These are phyloP conservation scores for Oostethus manadensis DNA, from an alignment of 2,113 vertebrate genomes.

Conservation along the genomic window DNA sequence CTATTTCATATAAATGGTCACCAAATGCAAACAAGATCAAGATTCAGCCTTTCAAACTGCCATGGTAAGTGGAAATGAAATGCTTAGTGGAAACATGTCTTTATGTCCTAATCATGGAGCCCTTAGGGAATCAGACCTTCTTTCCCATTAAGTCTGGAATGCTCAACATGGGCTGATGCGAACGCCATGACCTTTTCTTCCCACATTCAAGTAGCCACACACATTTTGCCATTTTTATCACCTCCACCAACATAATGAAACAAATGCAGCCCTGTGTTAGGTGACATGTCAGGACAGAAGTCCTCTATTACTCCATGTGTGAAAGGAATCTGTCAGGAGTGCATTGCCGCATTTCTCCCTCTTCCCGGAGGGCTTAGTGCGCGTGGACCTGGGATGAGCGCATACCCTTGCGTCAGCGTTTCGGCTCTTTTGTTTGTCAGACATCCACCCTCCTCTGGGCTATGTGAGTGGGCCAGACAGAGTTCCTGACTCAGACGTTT, in stretches of 20 bases:
- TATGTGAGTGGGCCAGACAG: conserved; percentile 56
- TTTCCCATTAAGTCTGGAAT: conserved; percentile 16
- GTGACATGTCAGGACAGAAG: conserved; percentile 30
- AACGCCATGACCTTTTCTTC: conserved; percentile 32
- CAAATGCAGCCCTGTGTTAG: conserved; percentile 44
- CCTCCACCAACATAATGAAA: conserved; percentile 8
- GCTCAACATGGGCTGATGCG: conserved; percentile 33
- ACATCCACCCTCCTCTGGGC: conserved; percentile 35
- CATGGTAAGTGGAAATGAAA: not conserved
- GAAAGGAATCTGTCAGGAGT: conserved; percentile 46
- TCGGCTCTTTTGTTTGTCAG: conserved; percentile 59
- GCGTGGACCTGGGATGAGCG: conserved; percentile 42
- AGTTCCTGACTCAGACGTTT: conserved; percentile 72
- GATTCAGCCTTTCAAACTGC: not conserved
- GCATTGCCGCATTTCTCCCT: conserved; percentile 21
- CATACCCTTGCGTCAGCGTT: conserved; percentile 65
- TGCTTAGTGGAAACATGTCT: conserved; percentile 14
- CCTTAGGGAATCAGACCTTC: conserved; percentile 18
- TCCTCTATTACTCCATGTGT: conserved; percentile 33
- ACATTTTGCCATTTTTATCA: conserved; percentile 32
- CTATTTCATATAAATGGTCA: no score
- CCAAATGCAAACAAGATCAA: conserved; percentile 17
- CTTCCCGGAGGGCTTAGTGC: conserved; percentile 38
- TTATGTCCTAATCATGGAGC: conserved; percentile 38
- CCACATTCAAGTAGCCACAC: conserved; percentile 27